Conservation (phyloP, 1,140 invertebrate species). For the Drosophila rufa region DNA sequence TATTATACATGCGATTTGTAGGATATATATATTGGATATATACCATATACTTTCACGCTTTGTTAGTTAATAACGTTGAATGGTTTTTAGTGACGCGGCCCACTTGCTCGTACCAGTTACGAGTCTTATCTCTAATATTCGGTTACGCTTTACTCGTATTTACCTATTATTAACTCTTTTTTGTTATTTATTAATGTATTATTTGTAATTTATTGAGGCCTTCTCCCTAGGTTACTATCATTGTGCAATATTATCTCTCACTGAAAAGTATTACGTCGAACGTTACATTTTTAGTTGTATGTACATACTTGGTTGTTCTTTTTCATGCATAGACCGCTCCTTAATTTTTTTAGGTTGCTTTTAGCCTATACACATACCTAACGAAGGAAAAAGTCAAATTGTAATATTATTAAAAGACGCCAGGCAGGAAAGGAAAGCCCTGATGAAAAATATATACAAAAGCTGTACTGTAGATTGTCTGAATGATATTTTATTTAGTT, state of each 20-base stretch:
- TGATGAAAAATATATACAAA: constrained; percentile 41
- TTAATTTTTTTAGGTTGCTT: constrained; percentile 7
- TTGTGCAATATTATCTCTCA: constrained; percentile 54
- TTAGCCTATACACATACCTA: constrained; percentile 21
- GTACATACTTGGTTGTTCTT: constrained; percentile 11
- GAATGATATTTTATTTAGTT: constrained; percentile 72
- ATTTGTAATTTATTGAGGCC: constrained; percentile 46
- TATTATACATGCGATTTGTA: constrained; percentile 24
- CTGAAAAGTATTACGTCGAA: constrained; percentile 49
- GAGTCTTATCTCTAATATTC: constrained; percentile 18
- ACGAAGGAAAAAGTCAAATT: constrained; percentile 50
- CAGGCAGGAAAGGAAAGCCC: constrained; percentile 8
- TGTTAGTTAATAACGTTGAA: constrained; percentile 40
- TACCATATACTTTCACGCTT: constrained; percentile 36
- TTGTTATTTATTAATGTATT: constrained; percentile 32
- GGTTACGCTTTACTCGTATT: constrained; percentile 17
- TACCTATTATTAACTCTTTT: constrained; percentile 9
- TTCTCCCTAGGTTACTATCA: constrained; percentile 3
- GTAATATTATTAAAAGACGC: constrained; percentile 48
- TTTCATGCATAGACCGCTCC: constrained; percentile 19
- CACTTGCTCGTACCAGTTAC: constrained; percentile 27
- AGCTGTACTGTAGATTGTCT: constrained; percentile 38
- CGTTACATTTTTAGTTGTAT: constrained; percentile 41
- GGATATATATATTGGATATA: constrained; percentile 10
- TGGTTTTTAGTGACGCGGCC: constrained; percentile 27